Base-by-base conservation (phyloP, 2,888 invertebrate genomes). In the Cataglyphis cursor region DNA sequence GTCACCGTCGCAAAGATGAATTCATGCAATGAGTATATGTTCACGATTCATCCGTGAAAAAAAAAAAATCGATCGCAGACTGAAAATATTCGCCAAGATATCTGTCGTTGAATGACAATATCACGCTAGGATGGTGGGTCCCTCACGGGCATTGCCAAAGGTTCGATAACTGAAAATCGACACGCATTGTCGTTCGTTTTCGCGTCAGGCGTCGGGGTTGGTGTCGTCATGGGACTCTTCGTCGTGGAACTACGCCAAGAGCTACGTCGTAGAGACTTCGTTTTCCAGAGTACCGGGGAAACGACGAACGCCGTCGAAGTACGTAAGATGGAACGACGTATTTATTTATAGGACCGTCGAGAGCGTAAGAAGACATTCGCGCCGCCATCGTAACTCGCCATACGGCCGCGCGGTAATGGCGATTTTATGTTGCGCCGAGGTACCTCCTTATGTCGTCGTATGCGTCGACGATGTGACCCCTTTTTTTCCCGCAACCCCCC, bases 371-470 rank as follows among this genome's bases (percentile, higher is more conserved):
- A 88, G 89, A 90, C 87, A 87, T 89, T 88, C 82, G 83, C 72
- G 82, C 85, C 64, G 81, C 84, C 90, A 28, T 76, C 76, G 89
- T 92, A 91, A 91, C 92, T 91, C 90, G 89, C 86, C 90, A 86
- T 91, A 88, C 85, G 87, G 82, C 82, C 75, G 80, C 82, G 82
- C 83, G 84, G 89, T 93, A 93, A 93, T 93, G 92, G 92, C 89
- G 86, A 93, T 93, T 93, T 93, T 92, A 93, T 93, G 92, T 92
- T 89, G 83, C 89, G 87, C 86, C 83, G 85, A 85, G 85, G 64
- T 59, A 68, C 80, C 80, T 64, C 44, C 68, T 70, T 84, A 80
- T 81, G 75, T 81, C 64, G 61, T 81, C 64, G 57, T 78, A 81
- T 81, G 72, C 76, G 82, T 83, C 62, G 82, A n/a, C 87, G 75